Base-by-base conservation (phyloP, 2,797 vertebrate genomes). In the Gallinago stenura region DNA sequence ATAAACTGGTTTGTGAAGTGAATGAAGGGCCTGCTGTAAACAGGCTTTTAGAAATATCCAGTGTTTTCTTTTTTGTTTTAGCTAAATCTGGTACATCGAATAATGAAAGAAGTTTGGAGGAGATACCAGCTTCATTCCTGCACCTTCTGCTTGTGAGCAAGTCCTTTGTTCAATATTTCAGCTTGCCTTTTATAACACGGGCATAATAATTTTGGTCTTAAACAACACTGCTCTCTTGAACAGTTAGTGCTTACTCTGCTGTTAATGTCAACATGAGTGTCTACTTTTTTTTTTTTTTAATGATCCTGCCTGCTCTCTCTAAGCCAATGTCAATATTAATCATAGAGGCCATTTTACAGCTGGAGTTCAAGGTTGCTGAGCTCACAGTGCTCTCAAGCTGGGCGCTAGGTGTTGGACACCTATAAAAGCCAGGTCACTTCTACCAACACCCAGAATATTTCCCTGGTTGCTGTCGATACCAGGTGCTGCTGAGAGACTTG, bases 101-200 rank as follows among this genome's bases (percentile, higher is more conserved):
- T 99, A 96, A 93, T 99, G 98, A 99, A 99, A 96, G 96, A 98
- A 30, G 97, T 98, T 88, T 99, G 99, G 99, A 97, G 97, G 97
- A 99, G 98, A 97, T 97, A 98, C 83, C 97, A 97, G 86, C 98
- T 99, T 43, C 97, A 98, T 41, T 97, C 98, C 76, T 91, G 80
- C 85, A 95, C 98, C 95, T 95, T 99, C 78, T 98, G 97, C 97
- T 90, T 99, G 99, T 99, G 98, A 98, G 99, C 98, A 97, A 94
- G 58, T 93, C 2, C 60, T 83, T 82, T 90, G 5, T 58, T 85
- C 20, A 58, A 62, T 21, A 69, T 88, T 88, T 62, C 51, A 72
- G 20, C 43, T 22, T 78, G 25, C 13, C 37, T 76, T 65, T 83
- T 69, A 53, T 73, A 79, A 64, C 35, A 79, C 0, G 3, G 54